These are phyloP conservation scores for Drosophila sucinea DNA, from an alignment of 1,140 invertebrate species.

Conservation along the genomic window DNA sequence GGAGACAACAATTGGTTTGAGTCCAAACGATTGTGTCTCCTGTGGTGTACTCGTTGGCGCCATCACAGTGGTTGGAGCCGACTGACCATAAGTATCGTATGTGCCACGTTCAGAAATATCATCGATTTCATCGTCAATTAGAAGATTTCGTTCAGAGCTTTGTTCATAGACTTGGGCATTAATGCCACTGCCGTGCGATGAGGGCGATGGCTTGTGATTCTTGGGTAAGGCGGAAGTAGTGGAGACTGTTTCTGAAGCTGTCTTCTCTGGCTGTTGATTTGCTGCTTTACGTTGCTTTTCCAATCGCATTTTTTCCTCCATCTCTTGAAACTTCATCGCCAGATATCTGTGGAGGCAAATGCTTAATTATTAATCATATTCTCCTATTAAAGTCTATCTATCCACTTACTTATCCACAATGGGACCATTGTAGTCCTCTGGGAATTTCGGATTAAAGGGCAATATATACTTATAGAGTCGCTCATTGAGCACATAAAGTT, in stretches of 20 bases:
- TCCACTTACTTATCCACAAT: conserved; percentile 89
- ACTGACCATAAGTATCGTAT: conserved; percentile 61
- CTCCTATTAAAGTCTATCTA: background rate
- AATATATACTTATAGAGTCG: conserved; percentile 94
- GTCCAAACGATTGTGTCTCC: conserved; percentile 47
- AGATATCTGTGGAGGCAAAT: conserved; percentile 86
- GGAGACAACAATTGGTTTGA: conserved; percentile 65
- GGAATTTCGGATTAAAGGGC: conserved; percentile 92
- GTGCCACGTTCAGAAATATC: conserved; percentile 74
- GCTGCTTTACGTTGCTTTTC: conserved; percentile 81
- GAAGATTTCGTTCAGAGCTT: conserved; percentile 75
- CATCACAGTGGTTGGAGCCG: conserved; percentile 57
- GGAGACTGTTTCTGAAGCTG: conserved; percentile 20
- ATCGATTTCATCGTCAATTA: conserved; percentile 78
- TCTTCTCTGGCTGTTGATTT: conserved; percentile 62
- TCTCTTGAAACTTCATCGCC: conserved; percentile 91
- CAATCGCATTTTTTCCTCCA: conserved; percentile 89
- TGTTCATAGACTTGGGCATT: conserved; percentile 79
- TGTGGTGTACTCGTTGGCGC: conserved; percentile 39
- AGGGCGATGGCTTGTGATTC: conserved; percentile 53
- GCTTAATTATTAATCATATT: background rate
- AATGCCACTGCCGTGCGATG: conserved; percentile 64
- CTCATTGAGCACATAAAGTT: conserved; percentile 94
- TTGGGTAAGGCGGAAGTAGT: conserved; percentile 53
- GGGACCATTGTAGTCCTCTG: conserved; percentile 93